Percentiles rank a stretch among this genome's conserved stretches.
Evolutionary conservation across 2,797 vertebrate genomes (phyloP).

Genomic region (Silurus lanzhouensis): DNA sequence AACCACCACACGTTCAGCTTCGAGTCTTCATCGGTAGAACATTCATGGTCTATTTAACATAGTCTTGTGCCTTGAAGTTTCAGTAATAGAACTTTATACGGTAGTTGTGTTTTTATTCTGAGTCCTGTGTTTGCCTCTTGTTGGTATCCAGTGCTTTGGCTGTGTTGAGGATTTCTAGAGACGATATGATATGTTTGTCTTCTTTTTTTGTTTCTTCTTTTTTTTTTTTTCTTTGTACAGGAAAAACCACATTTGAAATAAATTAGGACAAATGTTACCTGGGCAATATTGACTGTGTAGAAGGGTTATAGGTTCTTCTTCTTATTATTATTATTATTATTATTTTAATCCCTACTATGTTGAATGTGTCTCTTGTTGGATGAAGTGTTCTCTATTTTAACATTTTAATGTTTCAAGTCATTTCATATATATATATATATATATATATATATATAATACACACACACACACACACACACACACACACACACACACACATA

Average conservation of each 20-base stretch:
- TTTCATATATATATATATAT: not conserved
- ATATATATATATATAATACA: too few relatives aligned
- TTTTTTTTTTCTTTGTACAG: conserved; percentile 61
- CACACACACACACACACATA: not conserved
- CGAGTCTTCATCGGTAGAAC: conserved; percentile 57
- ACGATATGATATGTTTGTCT: conserved; percentile 60
- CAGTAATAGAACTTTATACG: conserved; percentile 66
- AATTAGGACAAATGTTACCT: conserved; percentile 54
- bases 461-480: too few relatives aligned
- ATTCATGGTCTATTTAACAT: conserved; percentile 67
- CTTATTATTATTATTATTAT: conserved; percentile 22
- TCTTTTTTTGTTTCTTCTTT: conserved; percentile 63
- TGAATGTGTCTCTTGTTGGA: conserved; percentile 52
- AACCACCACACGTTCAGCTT: conserved; percentile 45
- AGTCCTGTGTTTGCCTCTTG: conserved; percentile 64
- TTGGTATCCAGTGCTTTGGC: conserved; percentile 63
- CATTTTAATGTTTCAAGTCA: conserved; percentile 33
- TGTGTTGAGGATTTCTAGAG: conserved; percentile 62
- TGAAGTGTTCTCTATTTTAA: conserved; percentile 51
- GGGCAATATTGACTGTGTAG: conserved; percentile 64
- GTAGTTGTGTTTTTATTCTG: conserved; percentile 64
- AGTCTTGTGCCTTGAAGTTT: conserved; percentile 71
- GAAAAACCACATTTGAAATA: conserved; percentile 52
- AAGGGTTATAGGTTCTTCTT: conserved; percentile 51
- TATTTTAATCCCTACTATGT: conserved; percentile 46